Base-by-base conservation (phyloP, 2,888 invertebrate genomes). In the Dyspetes luteomarginatus region DNA sequence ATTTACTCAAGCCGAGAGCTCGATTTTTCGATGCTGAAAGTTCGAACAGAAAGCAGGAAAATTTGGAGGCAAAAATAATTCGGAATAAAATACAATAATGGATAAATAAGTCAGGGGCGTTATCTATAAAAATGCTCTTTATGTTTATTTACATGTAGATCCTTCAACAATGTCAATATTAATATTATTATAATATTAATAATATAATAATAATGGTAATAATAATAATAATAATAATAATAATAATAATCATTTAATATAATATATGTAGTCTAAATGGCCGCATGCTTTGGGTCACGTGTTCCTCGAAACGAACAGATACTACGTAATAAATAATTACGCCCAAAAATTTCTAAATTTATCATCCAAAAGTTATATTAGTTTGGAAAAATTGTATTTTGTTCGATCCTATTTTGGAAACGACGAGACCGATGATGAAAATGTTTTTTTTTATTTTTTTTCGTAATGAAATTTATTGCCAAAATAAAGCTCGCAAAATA, bases 141-240 rank as follows among this genome's bases (percentile, higher is more conserved):
- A 89, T 89, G 85, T 88, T 89, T 90, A 90, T 90, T 90, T 91
- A 90, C 90, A 90, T 88, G 88, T 90, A 90, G 87, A 89, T 88
- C 85, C 83, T 86, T 89, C 88, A 89, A 90, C 89, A 89, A 89
- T 88, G 85, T 87, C 86, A 87, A 86, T 89, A 86, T 82, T 86
- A 87, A 87, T 88, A 88, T 86, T 82, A 81, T 83, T 72, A 86
- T 88, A 84, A 83, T 83, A 84, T 85, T 86, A 85, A 84, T 87
- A 82, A 85, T 87, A 85, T 65, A 78, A n/a, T n/a, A n/a, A n/a
- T n/a, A n/a, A n/a, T n/a, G n/a, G n/a, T n/a, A n/a, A n/a, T n/a
- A n/a, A n/a, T n/a, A n/a, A n/a, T n/a, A n/a, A n/a, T n/a, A n/a
- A n/a, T n/a, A n/a, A n/a, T 85, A 82, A 81, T 88, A 84, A 83